Base-by-base conservation (phyloP, 2,797 vertebrate genomes). In the Enteromius fasciolatus region DNA sequence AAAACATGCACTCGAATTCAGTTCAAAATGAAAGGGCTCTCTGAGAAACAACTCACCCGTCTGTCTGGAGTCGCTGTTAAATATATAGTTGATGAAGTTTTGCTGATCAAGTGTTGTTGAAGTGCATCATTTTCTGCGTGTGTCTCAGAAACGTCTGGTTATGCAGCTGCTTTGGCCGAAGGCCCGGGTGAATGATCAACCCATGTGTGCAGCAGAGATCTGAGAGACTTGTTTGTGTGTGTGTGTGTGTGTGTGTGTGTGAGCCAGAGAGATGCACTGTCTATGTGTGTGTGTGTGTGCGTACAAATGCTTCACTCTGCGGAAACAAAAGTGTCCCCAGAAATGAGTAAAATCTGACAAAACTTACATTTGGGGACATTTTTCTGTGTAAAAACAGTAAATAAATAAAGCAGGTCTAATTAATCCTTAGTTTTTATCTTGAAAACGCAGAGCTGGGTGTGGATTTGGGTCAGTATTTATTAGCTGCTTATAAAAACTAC, bases 121-220 rank as follows among this genome's bases (percentile, higher is more conserved):
- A 75, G 36, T 46, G 46, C 46, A 48, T 69, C 12, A 44, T 76
- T 44, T 57, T 72, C 39, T 59, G 50, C 7, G 10, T 14, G 10
- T 41, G 46, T 33, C 25, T 76, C 61, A 44, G 46, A 76, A 14
- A 12, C 39, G 25, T 83, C 14, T 52, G 5, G 52, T n/a, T 28
- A 31, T 14, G 23, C 36, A 76, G 31, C 33, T 57, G 41, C 44
- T 59, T 83, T 46, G 33, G 81, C 64, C 15, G 17, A 28, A 83
- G 74, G 61, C 52, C 17, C 44, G n/a, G 69, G 74, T 85, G 84
- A 85, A 85, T 85, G 79, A 85, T 85, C 80, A 82, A 82, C 84
- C 17, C 52, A 75, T 17, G 28, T 59, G 72, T 76, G 36, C 52
- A 63, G 12, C 57, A 61, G 68, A 80, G 68, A 72, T 73, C 63